Evolutionary conservation across 2,797 vertebrate genomes (phyloP).

Genomic region (Calcarius lapponicus): DNA sequence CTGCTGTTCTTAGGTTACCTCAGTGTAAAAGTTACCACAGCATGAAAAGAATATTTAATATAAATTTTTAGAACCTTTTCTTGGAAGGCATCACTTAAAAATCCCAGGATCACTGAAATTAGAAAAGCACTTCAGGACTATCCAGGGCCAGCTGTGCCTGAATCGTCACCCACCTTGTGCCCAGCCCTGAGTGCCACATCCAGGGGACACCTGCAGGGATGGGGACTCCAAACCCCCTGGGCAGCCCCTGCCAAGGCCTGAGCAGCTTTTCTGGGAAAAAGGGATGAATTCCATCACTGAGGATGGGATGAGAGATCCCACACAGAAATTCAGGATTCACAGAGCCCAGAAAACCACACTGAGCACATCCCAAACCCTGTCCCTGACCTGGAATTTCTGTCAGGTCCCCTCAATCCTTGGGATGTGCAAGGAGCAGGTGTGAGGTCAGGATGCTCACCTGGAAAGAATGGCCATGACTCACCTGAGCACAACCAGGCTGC

Average conservation of each 20-base stretch:
- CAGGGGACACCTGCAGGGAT: background rate
- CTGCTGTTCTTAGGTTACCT: background rate
- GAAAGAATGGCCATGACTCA: conserved; percentile 46
- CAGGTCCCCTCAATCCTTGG: background rate
- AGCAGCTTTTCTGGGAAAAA: accelerated
- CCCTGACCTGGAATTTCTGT: background rate
- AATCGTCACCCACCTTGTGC: background rate
- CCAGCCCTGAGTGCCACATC: background rate
- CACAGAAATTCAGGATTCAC: background rate
- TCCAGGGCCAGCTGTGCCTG: background rate
- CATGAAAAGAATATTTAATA: background rate
- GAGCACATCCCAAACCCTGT: background rate
- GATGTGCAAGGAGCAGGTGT: background rate
- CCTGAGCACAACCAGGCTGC: background rate
- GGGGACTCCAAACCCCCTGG: background rate
- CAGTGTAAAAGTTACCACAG: background rate
- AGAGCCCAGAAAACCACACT: background rate
- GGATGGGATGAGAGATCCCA: background rate
- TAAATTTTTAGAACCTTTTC: background rate
- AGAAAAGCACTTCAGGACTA: background rate
- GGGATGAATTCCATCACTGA: background rate
- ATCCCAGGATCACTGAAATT: background rate
- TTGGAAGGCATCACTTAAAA: background rate
- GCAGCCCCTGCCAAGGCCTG: background rate
- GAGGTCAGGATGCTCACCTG: background rate